These are phyloP conservation scores for Listronotus oregonensis DNA, from an alignment of 1,140 invertebrate species.

Conservation along the genomic window DNA sequence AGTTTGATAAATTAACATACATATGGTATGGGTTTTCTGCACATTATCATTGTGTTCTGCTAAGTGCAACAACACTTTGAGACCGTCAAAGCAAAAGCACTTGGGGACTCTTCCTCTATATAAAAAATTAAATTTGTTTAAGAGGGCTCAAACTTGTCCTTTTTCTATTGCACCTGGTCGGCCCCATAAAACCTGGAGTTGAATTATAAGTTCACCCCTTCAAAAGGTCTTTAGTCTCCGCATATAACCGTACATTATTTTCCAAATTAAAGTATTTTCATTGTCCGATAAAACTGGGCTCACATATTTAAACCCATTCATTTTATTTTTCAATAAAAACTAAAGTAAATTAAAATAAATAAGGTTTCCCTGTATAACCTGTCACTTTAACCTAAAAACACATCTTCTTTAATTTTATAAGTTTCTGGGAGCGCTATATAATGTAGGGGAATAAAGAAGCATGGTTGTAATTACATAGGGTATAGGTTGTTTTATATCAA, in stretches of 20 bases:
- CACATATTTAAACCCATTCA: slow-evolving; percentile 85
- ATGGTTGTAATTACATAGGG: no score
- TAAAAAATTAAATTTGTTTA: slow-evolving; percentile 73
- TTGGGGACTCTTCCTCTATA: slow-evolving; percentile 77
- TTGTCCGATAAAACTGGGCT: slow-evolving; percentile 67
- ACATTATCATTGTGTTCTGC: slow-evolving; percentile 60
- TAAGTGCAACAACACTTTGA: slow-evolving; percentile 84
- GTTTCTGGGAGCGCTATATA: no score
- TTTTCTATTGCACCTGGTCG: slow-evolving; percentile 71
- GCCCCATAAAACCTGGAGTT: slow-evolving; percentile 80
- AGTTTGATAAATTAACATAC: slow-evolving; percentile 78
- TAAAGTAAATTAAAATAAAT: no score
- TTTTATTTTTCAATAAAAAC: slow-evolving; percentile 51
- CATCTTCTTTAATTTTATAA: no score
- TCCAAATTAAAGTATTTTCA: slow-evolving; percentile 75
- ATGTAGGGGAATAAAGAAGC: no score
- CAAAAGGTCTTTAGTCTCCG: slow-evolving; percentile 85
- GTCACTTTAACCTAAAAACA: no score
- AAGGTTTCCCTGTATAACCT: no score
- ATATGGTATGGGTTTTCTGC: slow-evolving; percentile 73
- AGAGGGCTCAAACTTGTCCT: slow-evolving; percentile 69
- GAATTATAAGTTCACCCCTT: slow-evolving; percentile 80
- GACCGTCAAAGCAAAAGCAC: slow-evolving; percentile 75
- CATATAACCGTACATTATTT: slow-evolving; percentile 80
- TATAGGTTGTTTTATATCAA: no score